Base-by-base conservation (phyloP, 2,888 invertebrate species). In the Cylloceria caligata region DNA sequence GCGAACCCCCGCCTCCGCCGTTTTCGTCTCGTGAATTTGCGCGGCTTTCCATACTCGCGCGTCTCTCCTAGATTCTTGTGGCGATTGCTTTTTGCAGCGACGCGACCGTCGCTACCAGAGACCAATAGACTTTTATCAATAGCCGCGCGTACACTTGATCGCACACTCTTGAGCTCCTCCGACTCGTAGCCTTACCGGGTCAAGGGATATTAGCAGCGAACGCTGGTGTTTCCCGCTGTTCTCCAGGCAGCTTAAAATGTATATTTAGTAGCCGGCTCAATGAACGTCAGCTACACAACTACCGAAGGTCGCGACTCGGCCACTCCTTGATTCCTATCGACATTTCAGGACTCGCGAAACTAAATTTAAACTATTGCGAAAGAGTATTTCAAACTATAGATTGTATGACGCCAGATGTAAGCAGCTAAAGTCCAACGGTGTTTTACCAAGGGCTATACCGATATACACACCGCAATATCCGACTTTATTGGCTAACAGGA, bases 41-140 rank as follows among this genome's bases (percentile, higher is more conserved):
- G n/a, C 19, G 49, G 34, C 60, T 60, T 21, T 60, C 21, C 11
- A 47, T 52, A 16, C 27, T 34, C 71, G 45, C 13, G 21, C 34
- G n/a, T 21, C 57, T 60, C 34, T 16, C 27, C 27, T 36, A 19
- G 16, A 57, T 47, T 47, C 47, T 42, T 47, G 57, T 6, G 57
- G 30, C 30, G 19, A 36, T 36, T 52, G 19, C 21, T 68, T 68
- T 52, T 52, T 36, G 13, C 64, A 21, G 36, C 21, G 19, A 16
- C 16, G 57, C 11, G 16, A 7, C 11, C 60, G 34, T 19, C 9
- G 36, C 19, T 36, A 49, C 1, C 19, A 21, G n/a, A 19, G 24
- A 9, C 9, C 13, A 19, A 3, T n/a, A n/a, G 3, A 30, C 11
- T 72, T 72, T 77, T 81, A 81, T 81, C 77, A 45, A 67, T 69